Evolutionary conservation across 2,113 vertebrate species (phyloP).

Genomic region (Prolemur simus): DNA sequence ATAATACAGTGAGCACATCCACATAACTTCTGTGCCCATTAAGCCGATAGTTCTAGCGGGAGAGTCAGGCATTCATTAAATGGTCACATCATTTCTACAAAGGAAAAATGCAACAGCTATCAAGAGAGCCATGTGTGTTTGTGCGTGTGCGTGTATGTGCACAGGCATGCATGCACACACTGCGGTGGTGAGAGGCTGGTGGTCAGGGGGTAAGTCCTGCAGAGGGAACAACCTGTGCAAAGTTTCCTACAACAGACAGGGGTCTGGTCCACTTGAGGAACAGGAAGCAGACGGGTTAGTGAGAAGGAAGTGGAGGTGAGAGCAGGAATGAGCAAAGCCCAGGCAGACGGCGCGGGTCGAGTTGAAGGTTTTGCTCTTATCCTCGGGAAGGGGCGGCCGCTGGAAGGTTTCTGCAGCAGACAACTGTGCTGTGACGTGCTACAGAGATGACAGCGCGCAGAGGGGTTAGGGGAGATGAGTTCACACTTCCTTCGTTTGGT

Average conservation of each 20-base stretch:
- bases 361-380: not conserved
- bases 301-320: not conserved
- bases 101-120: not conserved
- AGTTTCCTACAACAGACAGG: not conserved
- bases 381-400: not conserved
- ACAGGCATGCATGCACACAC: rapidly evolving
- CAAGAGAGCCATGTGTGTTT: not conserved
- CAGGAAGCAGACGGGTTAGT: not conserved
- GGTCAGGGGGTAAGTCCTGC: not conserved
- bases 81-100: not conserved
- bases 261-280: not conserved
- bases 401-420: not conserved
- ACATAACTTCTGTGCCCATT: not conserved
- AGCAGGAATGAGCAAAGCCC: not conserved
- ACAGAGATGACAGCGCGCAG: not conserved
- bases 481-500: not conserved
- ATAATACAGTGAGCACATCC: not conserved
- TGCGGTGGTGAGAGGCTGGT: not conserved
- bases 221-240: not conserved
- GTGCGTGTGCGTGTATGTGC: not conserved
- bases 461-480: not conserved
- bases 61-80: not conserved
- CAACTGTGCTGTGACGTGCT: rapidly evolving
- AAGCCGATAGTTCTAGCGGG: not conserved
- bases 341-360: not conserved